Conservation (phyloP, 2,888 invertebrate genomes). For the Octonoba sinensis region DNA sequence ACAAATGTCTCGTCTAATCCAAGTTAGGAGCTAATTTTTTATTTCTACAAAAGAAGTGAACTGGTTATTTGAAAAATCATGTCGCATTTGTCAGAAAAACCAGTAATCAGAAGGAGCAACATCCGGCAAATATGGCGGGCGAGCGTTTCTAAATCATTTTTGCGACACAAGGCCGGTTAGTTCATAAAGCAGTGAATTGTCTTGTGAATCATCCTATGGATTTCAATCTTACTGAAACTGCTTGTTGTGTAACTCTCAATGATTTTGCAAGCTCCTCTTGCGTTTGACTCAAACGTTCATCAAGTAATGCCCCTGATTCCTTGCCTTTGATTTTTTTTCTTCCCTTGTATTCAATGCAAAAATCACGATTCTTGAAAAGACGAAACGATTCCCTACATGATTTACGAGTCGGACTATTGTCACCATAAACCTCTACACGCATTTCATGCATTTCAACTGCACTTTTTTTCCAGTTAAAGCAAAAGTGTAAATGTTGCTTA, state of each 20-base stretch:
- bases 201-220: conserved; percentile 1
- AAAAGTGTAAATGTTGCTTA: background rate
- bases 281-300: conserved; percentile 7
- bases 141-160: background rate
- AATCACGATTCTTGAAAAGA: background rate
- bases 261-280: background rate
- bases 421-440: background rate
- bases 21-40: background rate
- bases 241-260: conserved; percentile 9
- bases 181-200: background rate
- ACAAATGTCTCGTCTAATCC: background rate
- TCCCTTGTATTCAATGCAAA: background rate
- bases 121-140: background rate
- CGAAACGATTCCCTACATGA: background rate
- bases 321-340: background rate
- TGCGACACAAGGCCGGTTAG: too few species aligned
- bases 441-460: background rate
- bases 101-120: conserved; percentile 7
- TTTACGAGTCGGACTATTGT: background rate
- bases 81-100: background rate
- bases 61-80: background rate
- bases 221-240: background rate
- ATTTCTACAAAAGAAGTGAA: background rate
- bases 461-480: conserved; percentile 2
- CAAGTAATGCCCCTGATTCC: conserved; percentile 3